Percentiles rank a stretch among this genome's conserved stretches.
Evolutionary conservation across 2,113 vertebrate species (phyloP).

Genomic region (Alethe castanea): DNA sequence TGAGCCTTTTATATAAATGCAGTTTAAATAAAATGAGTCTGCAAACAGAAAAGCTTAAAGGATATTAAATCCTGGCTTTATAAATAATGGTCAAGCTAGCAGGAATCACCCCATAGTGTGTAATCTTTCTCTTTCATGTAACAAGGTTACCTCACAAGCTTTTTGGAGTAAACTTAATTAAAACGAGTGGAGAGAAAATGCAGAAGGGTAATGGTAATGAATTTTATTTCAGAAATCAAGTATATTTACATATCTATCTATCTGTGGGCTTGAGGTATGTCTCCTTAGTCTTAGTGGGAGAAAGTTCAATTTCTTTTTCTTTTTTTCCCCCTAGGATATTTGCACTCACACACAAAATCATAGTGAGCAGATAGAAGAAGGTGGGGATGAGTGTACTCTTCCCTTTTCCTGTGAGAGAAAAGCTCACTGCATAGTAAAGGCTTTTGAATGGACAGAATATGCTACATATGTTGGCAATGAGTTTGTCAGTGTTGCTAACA

Average conservation of each 20-base stretch:
- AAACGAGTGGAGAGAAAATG: conserved; percentile 36
- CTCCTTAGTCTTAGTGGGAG: not conserved
- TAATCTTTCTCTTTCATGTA: conserved; percentile 50
- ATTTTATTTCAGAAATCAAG: not conserved
- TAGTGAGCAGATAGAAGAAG: not conserved
- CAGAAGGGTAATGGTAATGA: not conserved
- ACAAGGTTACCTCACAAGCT: conserved; percentile 46
- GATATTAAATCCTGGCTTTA: conserved; percentile 53
- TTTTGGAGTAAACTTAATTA: conserved; percentile 59
- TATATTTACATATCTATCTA: not conserved
- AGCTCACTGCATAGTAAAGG: not conserved
- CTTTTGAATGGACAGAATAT: not conserved
- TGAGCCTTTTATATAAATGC: conserved; percentile 60
- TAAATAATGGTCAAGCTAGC: conserved; percentile 32
- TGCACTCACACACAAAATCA: not conserved
- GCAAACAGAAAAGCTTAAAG: conserved; percentile 54
- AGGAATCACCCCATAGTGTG: conserved; percentile 7
- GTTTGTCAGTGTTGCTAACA: conserved; percentile 28
- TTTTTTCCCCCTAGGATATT: not conserved
- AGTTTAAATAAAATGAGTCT: conserved; percentile 66
- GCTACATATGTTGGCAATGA: not conserved
- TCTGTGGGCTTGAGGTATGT: not conserved
- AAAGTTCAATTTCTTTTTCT: not conserved
- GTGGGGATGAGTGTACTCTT: not conserved
- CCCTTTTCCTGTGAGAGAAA: not conserved